These are phyloP conservation scores for Rhabdomys pumilio DNA, from an alignment of 2,797 vertebrate species.

Conservation along the genomic window DNA sequence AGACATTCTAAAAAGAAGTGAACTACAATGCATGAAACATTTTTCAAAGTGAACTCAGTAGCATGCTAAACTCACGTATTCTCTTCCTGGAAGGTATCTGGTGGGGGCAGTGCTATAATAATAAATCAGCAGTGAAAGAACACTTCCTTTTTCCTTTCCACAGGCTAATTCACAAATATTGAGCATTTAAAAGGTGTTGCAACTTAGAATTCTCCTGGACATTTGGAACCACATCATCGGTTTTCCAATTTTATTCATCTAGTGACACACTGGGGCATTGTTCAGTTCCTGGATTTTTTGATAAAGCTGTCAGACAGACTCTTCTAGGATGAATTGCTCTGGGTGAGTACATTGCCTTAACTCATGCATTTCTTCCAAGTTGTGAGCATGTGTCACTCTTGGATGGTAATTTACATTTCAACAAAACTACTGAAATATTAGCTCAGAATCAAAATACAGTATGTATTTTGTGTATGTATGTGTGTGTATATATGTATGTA, in stretches of 20 bases:
- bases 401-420: not conserved
- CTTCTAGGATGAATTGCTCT: not conserved
- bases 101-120: not conserved
- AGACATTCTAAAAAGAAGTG: not conserved
- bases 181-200: not conserved
- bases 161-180: not conserved
- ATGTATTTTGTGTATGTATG: no score
- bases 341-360: not conserved
- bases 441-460: not conserved
- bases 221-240: not conserved
- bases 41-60: not conserved
- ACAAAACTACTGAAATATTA: not conserved
- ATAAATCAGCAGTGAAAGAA: not conserved
- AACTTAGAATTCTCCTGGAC: not conserved
- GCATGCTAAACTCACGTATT: not conserved
- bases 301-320: not conserved
- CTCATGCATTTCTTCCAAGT: not conserved
- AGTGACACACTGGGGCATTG: not conserved
- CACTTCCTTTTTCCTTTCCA: not conserved
- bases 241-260: not conserved
- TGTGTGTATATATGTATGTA: not conserved
- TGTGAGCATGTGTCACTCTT: not conserved
- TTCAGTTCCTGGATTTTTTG: not conserved
- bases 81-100: not conserved
- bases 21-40: not conserved